Percentiles rank a stretch among this genome's conserved stretches.
Conservation (phyloP, 2,888 invertebrate species). For the Heteromurus nitidus region DNA sequence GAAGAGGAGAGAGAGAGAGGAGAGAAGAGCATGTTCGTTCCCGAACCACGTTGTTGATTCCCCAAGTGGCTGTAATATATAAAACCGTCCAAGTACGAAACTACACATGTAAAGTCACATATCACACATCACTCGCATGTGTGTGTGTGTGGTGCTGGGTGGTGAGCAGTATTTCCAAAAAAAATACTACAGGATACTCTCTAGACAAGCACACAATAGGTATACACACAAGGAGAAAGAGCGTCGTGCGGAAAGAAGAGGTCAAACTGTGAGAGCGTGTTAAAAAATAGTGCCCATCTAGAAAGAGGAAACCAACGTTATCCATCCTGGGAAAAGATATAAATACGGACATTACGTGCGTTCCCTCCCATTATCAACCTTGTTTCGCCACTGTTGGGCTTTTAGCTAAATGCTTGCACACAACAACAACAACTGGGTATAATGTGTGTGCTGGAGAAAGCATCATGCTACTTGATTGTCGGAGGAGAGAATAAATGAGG, state of each 20-base stretch:
- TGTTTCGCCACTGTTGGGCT: too few species aligned
- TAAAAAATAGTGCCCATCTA: not conserved
- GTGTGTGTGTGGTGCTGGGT: not conserved
- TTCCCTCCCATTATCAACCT: too few species aligned
- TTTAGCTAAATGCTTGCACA: too few species aligned
- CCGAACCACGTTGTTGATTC: constrained; percentile 52
- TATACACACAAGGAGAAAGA: not conserved
- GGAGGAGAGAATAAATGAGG: too few species aligned
- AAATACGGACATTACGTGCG: not conserved
- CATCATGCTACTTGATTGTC: too few species aligned
- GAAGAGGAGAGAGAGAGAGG: not conserved
- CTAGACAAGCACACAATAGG: not conserved
- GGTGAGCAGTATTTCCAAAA: too few species aligned
- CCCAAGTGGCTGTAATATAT: constrained; percentile 25
- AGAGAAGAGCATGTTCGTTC: not conserved
- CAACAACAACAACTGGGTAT: too few species aligned
- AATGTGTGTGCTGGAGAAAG: too few species aligned
- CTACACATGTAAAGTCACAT: constrained; percentile 38
- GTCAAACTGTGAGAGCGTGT: not conserved
- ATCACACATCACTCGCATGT: constrained; percentile 32
- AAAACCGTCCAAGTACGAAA: not conserved
- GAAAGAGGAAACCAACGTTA: not conserved
- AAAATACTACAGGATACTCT: too few species aligned
- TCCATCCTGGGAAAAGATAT: not conserved
- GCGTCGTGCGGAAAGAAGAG: not conserved